Base-by-base conservation (phyloP, 2,888 invertebrate species). In the Orchestes rusci region DNA sequence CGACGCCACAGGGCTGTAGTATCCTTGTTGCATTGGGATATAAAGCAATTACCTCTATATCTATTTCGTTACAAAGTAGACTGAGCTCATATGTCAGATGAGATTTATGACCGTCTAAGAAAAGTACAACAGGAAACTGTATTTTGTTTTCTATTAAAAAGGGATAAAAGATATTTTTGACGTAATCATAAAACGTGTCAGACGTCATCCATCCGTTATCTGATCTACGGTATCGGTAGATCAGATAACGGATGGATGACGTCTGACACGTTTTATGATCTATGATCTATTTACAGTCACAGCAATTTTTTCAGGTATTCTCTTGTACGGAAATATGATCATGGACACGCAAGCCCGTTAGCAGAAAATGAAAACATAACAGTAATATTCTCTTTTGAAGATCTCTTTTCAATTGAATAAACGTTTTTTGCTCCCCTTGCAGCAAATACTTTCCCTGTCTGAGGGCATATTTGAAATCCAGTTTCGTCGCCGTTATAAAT, bases 401-500 rank as follows among this genome's bases (percentile, higher is more conserved):
- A 32, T 12, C 32, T 27, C 8, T 33, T 31, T 3, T 40, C 32
- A 4, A 40, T 33, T 3, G 18, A 17, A 32, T 34, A 41, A 12
- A 33, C 41, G 34, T 41, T 41, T 13, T 34, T 32, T 1, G 23
- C 10, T 8, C 41, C 41, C 34, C 34, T 41, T 23, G 2, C 16
- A 7, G 41, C 34, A 16, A 41, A 33, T 4, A 41, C 41, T 19
- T 20, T 18, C 13, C 23, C 34, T 10, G 32, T 41, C 13, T 27
- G 4, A 7, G 23, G 34, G 28, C 34, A 41, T 12, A 41, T 23
- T 17, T 20, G 23, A 34, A 41, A 41, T 2, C 34, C 20, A 2
- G 34, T 16, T 34, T 41, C 41, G 13, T 41, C 41, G 1, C 20
- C 53, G 51, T 59, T 59, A 46, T 50, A 58, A 38, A 60, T 48